Base-by-base conservation (phyloP, 2,888 invertebrate species). In the Callimorpha dominula region DNA sequence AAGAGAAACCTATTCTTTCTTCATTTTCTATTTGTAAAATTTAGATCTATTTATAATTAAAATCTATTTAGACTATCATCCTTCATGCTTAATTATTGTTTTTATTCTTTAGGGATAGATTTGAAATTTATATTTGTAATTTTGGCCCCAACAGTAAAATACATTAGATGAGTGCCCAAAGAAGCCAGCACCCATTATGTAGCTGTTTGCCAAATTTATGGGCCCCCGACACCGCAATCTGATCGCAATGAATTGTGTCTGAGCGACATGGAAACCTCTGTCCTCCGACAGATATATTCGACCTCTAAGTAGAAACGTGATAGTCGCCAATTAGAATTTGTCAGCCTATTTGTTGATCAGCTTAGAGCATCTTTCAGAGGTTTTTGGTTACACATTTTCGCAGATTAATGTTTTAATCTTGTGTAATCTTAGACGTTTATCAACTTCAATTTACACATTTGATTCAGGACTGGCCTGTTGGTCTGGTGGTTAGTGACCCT, bases 171-270 rank as follows among this genome's bases (percentile, higher is more conserved):
- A 31, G 60, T 60, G 14, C 15, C 50, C 65, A 60, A 73, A 70
- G 70, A 73, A 73, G 31, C 62, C n/a, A 52, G 70, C 63, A 71
- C 52, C 78, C 74, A 78, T 81, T 81, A 78, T 76, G 66, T 68
- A 67, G 42, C 67, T 67, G n/a, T 75, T 74, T 68, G 65, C 77
- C 76, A 70, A 84, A 84, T 84, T 84, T 83, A 85, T 78, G 71
- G 78, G 60, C 65, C 71, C 74, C 73, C 78, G 75, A 76, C 83
- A 77, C 75, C 65, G 73, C 71, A 83, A 85, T 85, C 84, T 79
- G 85, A 85, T 84, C 66, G 71, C 79, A 74, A 84, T 84, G 85
- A 85, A 85, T 85, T 78, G 76, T 75, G 75, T 68, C 69, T 70
- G 63, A 76, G 64, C 65, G 74, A 77, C 72, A 46, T 52, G 46